These are phyloP conservation scores for Choristoneura rosaceana DNA, from an alignment of 2,888 invertebrate species.

Conservation along the genomic window DNA sequence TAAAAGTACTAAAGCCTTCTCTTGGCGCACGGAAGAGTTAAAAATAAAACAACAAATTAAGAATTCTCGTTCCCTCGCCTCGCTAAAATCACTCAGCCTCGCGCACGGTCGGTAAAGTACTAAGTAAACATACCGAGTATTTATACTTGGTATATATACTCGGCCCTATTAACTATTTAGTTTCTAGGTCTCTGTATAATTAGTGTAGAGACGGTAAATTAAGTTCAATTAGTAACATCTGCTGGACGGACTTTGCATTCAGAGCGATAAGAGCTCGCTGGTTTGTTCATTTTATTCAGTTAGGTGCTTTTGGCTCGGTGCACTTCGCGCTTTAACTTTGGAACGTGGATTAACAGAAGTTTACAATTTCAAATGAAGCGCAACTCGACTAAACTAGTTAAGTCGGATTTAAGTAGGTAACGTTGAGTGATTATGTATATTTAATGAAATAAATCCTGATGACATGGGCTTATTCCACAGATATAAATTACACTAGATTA, in stretches of 20 bases:
- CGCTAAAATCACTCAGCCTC: not conserved
- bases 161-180: constrained; percentile 8
- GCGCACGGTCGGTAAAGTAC: not conserved
- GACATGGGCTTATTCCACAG: no score
- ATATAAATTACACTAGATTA: no score
- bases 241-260: constrained; percentile 42
- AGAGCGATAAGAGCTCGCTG: constrained; percentile 26
- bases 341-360: constrained; percentile 7
- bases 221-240: constrained; percentile 52
- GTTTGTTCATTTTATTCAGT: constrained; percentile 23
- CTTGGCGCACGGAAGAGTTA: not conserved
- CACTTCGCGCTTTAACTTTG: not conserved
- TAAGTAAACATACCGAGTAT: constrained; percentile 17
- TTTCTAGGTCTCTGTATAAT: constrained; percentile 37
- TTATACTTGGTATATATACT: not conserved
- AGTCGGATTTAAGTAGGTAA: not conserved
- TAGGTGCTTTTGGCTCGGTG: constrained; percentile 8
- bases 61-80: not conserved
- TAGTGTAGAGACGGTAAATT: constrained; percentile 46
- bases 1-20: not conserved
- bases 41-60: not conserved
- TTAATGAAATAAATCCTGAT: no score
- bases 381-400: not conserved
- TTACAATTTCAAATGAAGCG: not conserved
- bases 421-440: no score